Conservation (phyloP, 2,888 invertebrate species). For the Dascillus cervinus region DNA sequence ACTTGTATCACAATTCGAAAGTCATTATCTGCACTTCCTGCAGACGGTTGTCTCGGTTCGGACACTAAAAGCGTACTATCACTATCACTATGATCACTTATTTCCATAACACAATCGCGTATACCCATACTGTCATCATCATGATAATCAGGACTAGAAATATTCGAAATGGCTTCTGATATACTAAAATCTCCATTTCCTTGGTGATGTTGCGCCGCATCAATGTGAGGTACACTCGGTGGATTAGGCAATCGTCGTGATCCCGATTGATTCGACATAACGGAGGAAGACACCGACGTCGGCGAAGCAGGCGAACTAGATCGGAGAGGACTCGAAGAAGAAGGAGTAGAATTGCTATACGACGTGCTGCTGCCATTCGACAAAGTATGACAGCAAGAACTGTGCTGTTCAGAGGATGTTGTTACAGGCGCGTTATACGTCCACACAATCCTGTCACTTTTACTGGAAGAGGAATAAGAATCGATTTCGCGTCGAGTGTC, state of each 20-base stretch:
- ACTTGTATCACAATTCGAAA: conserved; percentile 82
- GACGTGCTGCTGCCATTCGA: conserved; percentile 53
- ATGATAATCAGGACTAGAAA: conserved; percentile 84
- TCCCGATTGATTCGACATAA: conserved; percentile 71
- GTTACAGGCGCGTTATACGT: conserved; percentile 84
- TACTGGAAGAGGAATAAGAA: conserved; percentile 37
- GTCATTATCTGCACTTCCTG: conserved; percentile 53
- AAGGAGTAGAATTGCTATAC: conserved; percentile 62
- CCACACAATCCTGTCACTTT: conserved; percentile 74
- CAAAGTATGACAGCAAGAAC: conserved; percentile 51
- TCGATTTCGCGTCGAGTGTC: conserved; percentile 51
- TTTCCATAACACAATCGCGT: conserved; percentile 76
- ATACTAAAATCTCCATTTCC: conserved; percentile 66
- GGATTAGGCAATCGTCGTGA: conserved; percentile 52
- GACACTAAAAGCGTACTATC: conserved; percentile 83
- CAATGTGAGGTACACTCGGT: conserved; percentile 38
- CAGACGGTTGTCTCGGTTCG: conserved; percentile 56
- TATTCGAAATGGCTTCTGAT: conserved; percentile 81
- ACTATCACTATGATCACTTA: conserved; percentile 83
- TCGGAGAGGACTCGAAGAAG: conserved; percentile 67
- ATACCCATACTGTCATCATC: conserved; percentile 79
- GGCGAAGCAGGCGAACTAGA: conserved; percentile 66
- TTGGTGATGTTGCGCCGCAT: conserved; percentile 21
- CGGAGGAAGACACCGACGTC: conserved; percentile 80
- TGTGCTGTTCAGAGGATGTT: conserved; percentile 46